Base-by-base conservation (phyloP, 1,140 invertebrate genomes). In the Tachypleus tridentatus region DNA sequence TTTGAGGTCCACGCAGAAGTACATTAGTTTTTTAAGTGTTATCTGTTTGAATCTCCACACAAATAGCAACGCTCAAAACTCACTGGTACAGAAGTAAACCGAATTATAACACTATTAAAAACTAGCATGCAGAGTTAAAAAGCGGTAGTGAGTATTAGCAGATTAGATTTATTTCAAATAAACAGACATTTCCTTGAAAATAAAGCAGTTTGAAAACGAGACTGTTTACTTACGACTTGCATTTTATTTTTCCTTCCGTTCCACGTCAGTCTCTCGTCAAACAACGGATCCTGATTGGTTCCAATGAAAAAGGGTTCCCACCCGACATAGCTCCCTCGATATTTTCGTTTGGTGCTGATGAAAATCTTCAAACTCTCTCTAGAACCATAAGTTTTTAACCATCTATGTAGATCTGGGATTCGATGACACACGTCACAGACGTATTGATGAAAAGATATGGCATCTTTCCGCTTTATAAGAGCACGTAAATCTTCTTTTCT, bases 381-480 rank as follows among this genome's bases (percentile, higher is more conserved):
- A 10, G 87, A 83, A 49, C 82, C 71, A 85, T 49, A 11, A 6
- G 11, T 54, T 8, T 67, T 58, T n/a, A 73, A 8, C 72, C 72
- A 73, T n/a, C 66, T 50, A 4, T 68, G 59, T 0, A 71, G 88
- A 74, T 6, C 86, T 2, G 92, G 91, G 61, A 94, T 87, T 57
- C 86, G 88, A 74, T 95, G 92, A 74, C 92, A 95, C 54, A 84
- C 84, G 9, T 89, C 82, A 72, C 91, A 95, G 2, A 93, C 82
- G 71, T 87, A 88, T 74, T 93, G 89, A 75, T 95, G 92, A 74
- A 95, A 95, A 8, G 89, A 89, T 70, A 94, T 88, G 0, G 89
- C 91, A n/a, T 74, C 70, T 49, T 75, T 72, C 54, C 75, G 70
- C 4, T 73, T 70, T 3, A 71, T 69, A 53, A 78, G 74, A 67